Evolutionary conservation across 2,113 vertebrate species (phyloP), one percentile per base, ranked within the genome.

Genomic region (Rhea americana): DNA sequence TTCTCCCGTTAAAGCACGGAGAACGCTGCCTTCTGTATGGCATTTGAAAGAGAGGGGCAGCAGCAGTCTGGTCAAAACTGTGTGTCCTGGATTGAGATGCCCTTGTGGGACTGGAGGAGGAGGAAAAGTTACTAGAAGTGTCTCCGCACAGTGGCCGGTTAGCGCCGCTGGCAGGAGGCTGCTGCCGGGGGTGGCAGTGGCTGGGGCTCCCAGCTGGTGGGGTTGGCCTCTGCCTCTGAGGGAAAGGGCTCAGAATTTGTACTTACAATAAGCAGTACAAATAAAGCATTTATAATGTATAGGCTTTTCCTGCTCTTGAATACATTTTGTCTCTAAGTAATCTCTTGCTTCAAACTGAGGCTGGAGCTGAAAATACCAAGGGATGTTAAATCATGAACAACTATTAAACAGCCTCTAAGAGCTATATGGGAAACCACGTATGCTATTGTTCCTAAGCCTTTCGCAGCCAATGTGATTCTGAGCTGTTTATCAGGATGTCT

Each of bases 311-410:
- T 63, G n/a, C 43, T 90, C 37, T 75, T 53, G 45, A 32, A 74
- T 92, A 84, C 61, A 45, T 86, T 80, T 4, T 8, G 55, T 26
- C 55, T 86, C 43, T 65, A 55, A 94, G 51, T 90, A 94, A 82
- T 89, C 62, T 94, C 68, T 94, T 50, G 32, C 71, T 95, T 94
- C 70, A 91, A 51, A 68, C 78, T 68, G 43, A 85, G 71, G 68
- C 82, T 90, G 43, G 79, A 56, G 72, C 56, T 93, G 93, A 89
- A 95, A 97, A 92, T 82, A 89, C 11, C 37, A 70, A 67, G 88
- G 75, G 63, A 93, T 67, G 83, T 47, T 84, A 88, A 94, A 93
- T 76, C 0, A n/a, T 83, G 86, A 93, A 68, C 75, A 51, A 13
- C 70, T 89, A 82, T 90, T 93, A 91, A 93, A 71, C 22, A 87